Evolutionary conservation across 1,140 invertebrate species (phyloP).

Genomic region (Sinonovacula constricta): DNA sequence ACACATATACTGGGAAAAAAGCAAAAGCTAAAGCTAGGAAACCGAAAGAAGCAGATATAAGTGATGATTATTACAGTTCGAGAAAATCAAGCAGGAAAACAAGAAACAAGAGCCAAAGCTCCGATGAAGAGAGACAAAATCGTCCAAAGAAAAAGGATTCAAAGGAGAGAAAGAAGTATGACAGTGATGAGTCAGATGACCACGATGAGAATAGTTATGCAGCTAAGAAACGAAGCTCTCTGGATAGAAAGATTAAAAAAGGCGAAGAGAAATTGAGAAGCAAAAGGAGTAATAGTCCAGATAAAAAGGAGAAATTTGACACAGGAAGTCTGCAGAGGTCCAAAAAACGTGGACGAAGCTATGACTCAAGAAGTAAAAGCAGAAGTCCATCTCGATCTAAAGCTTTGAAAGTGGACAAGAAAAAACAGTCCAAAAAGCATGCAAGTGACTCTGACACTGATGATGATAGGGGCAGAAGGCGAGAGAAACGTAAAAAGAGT

Average conservation of each 20-base stretch:
- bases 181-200: neutral
- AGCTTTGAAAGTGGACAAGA: conserved; percentile 26
- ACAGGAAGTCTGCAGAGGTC: neutral
- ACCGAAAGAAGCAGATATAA: too few species aligned
- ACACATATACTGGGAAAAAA: neutral
- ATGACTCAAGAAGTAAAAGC: conserved; percentile 31
- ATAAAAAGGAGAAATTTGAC: conserved; percentile 12
- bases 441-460: conserved; percentile 14
- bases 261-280: neutral
- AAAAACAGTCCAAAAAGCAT: conserved; percentile 2
- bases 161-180: too few species aligned
- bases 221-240: neutral
- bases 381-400: conserved; percentile 29
- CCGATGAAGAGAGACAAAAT: too few species aligned
- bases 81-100: neutral
- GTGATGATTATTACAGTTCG: neutral
- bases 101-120: neutral
- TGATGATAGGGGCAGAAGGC: neutral
- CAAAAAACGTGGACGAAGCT: conserved; percentile 22
- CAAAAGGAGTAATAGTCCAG: conserved; percentile 29
- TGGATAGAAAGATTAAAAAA: neutral
- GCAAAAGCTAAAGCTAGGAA: neutral
- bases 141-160: too few species aligned
- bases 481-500: neutral
- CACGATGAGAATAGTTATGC: neutral